Evolutionary conservation across 2,797 vertebrate species (phyloP).

Genomic region (Spea hammondii): DNA sequence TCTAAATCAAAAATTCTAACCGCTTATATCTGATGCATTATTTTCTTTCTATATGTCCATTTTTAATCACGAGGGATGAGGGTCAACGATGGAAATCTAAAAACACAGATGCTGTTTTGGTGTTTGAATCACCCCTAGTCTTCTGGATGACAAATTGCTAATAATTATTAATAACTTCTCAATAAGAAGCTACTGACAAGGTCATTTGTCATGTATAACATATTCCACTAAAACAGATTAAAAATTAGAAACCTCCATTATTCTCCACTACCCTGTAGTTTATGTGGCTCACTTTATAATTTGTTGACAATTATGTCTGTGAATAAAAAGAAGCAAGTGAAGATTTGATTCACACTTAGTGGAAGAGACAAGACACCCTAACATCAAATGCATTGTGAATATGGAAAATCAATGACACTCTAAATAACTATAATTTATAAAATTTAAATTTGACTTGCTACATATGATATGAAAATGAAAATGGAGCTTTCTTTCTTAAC

Average conservation of each 20-base stretch:
- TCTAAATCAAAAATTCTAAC: neutral
- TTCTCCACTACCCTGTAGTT: conserved; percentile 21
- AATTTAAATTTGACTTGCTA: conserved; percentile 2
- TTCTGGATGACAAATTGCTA: conserved; percentile 34
- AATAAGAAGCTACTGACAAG: conserved; percentile 39
- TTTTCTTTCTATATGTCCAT: neutral
- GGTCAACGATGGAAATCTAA: conserved; percentile 6
- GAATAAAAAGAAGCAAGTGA: neutral
- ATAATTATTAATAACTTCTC: conserved; percentile 50
- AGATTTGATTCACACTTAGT: conserved; percentile 2
- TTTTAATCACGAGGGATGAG: neutral
- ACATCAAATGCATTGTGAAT: conserved; percentile 1
- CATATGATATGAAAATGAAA: neutral
- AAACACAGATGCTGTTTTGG: conserved; percentile 24
- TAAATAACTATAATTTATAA: conserved; percentile 1
- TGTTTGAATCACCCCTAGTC: conserved; percentile 20
- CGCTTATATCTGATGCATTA: neutral
- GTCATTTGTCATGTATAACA: conserved; percentile 39
- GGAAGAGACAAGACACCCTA: neutral
- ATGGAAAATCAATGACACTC: neutral
- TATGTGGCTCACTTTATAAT: conserved; percentile 29
- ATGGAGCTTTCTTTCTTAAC: neutral
- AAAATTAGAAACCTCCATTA: conserved; percentile 31
- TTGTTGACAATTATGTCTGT: conserved; percentile 27
- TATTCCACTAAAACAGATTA: conserved; percentile 23